Evolutionary conservation across 92 coral and sea anemone species (phyloP).

Genomic region (Plumapathes pennacea): DNA sequence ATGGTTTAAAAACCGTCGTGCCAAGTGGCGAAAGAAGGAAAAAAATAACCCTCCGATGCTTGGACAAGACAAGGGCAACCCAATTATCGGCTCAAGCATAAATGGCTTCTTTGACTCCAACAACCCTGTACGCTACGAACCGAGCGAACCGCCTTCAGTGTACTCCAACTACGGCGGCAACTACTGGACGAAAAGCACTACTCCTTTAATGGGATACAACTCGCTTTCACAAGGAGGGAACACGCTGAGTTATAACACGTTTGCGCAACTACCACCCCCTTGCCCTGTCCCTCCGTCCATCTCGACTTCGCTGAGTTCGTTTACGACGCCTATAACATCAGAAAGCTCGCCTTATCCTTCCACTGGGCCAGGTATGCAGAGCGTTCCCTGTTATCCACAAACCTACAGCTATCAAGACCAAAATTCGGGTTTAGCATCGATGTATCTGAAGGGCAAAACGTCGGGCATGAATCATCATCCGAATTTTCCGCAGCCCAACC

Average conservation of each 20-base stretch:
- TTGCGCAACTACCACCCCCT: conserved; percentile 65
- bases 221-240: conserved; percentile 59
- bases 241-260: conserved; percentile 67
- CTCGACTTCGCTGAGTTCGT: conserved; percentile 75
- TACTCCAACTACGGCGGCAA: conserved; percentile 73
- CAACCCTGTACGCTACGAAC: conserved; percentile 71
- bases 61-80: conserved; percentile 71
- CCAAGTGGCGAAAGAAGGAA: conserved; percentile 98
- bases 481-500: conserved; percentile 80
- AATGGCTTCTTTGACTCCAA: conserved; percentile 74
- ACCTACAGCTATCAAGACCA: conserved; percentile 82
- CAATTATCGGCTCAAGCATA: conserved; percentile 70
- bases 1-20: conserved; percentile 97
- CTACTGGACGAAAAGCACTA: conserved; percentile 75
- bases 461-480: conserved; percentile 73
- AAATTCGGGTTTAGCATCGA: conserved; percentile 42
- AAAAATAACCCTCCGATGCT: conserved; percentile 81
- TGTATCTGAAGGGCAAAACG: conserved; percentile 78
- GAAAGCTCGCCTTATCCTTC: conserved; percentile 60
- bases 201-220: conserved; percentile 61
- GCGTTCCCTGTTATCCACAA: conserved; percentile 75
- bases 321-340: conserved; percentile 72
- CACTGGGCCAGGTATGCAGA: conserved; percentile 59
- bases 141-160: conserved; percentile 73
- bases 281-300: conserved; percentile 77